Evolutionary conservation across 1,140 invertebrate genomes (phyloP), one percentile per base, ranked within the genome.

Genomic region (Lanistes nyassanus): DNA sequence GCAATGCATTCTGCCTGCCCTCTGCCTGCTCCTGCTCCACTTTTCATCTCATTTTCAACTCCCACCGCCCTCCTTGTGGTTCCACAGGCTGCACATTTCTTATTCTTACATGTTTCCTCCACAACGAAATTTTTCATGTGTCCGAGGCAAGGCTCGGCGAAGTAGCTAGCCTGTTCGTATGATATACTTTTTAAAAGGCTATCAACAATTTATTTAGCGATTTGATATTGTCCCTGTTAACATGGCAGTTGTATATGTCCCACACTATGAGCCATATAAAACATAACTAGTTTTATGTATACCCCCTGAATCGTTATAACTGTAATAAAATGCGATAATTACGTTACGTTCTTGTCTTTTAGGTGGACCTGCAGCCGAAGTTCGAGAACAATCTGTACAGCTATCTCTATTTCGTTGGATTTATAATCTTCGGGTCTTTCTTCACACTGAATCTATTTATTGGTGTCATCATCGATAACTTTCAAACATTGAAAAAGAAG

Each of bases 401-500:
- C 95, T 98, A 99, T 90, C 91, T 98, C 77, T 99, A 98, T 91
- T 99, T 98, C 91, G 96, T 98, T 84, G 95, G 97, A 89, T 98
- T 98, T 90, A 97, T 98, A 83, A 97, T 98, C 84, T 97, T 97
- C 90, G 96, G 96, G 80, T 96, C 96, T 83, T 98, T 98, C 92
- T 98, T 98, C 91, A 98, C 96, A 80, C 93, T 98, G 70, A 98
- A 98, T 90, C 93, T 98, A 86, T 97, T 98, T 91, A 98, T 98
- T 92, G 96, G 96, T 92, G 96, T 98, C 84, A 98, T 98, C 91
- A 98, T 98, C 89, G 96, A 98, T 90, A 98, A 98, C 91, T 98
- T 98, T 90, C 99, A 99, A 90, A 96, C 98, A 90, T 96, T 98
- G 89, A 99, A 99, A 92, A 99, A 99, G 91, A 98, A 98, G 91